Base-by-base conservation (phyloP, 30 jellyfish, hydroid and myxozoan genomes). In the Pelagia noctiluca region DNA sequence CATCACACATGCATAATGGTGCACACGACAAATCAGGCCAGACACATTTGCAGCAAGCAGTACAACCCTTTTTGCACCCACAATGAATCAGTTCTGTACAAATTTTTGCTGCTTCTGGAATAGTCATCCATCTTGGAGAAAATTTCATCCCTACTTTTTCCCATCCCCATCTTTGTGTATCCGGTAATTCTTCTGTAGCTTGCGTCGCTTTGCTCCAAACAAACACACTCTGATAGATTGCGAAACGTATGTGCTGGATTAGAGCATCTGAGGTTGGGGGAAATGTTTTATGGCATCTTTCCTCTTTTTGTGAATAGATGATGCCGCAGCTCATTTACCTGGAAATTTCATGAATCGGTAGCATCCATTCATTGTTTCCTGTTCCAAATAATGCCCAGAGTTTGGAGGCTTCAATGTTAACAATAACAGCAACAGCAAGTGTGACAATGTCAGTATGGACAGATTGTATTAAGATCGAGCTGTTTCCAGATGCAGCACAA, bases 1-100 rank as follows among this genome's bases (percentile, higher is more conserved):
- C 73, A 61, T 19, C 73, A 61, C 73, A 61, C 10, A 61, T 1
- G 36, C 34, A 61, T 61, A 61, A 12, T 1, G 73, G 73, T 61
- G 73, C 28, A 61, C 73, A 61, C 36, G 73, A n/a, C 73, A 61
- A 61, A 61, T 61, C 42, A 24, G 73, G 16, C 11, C 31, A 11
- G 12, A 18, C 8, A 24, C 84, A 71, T 46, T 71, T 71, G 75
- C 84, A 71, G 28, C 84, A 35, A 35, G 72, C 84, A 71, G 36
- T 11, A 35, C 84, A 71, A 0, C 75, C 84, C 26, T 71, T 71
- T 42, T 71, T 71, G 84, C 84, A 71, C 16, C 84, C 84, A 46
- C 84, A 71, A 46, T 46, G 71, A 22, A 71, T 22, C 84, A 71
- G 37, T 46, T 71, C 84, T 35, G 65, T 35, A 42, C 84, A 71